phyloP scores from a whole-genome alignment of 2,113 vertebrate species.

The Esox niger region DNA sequence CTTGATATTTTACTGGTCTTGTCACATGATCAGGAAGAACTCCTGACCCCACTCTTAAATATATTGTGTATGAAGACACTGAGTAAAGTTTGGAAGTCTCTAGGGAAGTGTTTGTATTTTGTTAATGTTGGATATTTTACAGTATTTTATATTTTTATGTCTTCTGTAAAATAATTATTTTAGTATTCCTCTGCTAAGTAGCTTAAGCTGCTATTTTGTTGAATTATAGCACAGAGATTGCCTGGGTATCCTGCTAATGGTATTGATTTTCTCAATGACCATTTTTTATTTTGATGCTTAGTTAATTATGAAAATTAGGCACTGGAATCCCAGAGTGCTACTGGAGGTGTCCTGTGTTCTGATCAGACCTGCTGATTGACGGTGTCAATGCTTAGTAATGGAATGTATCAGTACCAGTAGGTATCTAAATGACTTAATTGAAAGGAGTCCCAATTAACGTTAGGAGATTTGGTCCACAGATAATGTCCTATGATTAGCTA shows the following conservation, averaged over 20 bases:
- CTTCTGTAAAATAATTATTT: neutral
- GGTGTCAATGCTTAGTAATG: too few species aligned
- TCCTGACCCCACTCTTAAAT: too few species aligned
- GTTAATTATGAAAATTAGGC: neutral
- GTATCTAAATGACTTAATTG: neutral
- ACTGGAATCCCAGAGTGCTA: neutral
- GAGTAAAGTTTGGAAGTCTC: too few species aligned
- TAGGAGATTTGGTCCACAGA: neutral
- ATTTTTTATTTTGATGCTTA: neutral
- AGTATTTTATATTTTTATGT: neutral
- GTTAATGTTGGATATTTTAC: too few species aligned
- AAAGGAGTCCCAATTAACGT: slow-evolving; percentile 5
- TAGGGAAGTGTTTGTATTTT: too few species aligned
- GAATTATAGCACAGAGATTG: neutral
- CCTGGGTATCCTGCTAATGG: neutral
- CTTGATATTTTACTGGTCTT: too few species aligned
- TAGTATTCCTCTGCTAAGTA: neutral
- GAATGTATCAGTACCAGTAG: slow-evolving; percentile 8
- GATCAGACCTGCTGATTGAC: too few species aligned
- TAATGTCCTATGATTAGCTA: neutral
- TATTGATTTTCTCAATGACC: neutral
- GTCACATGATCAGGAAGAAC: too few species aligned
- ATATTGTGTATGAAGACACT: too few species aligned
- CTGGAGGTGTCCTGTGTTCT: neutral
- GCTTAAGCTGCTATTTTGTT: neutral